Evolutionary conservation across 2,797 vertebrate species (phyloP).

Genomic region (Alexandromys oeconomus): DNA sequence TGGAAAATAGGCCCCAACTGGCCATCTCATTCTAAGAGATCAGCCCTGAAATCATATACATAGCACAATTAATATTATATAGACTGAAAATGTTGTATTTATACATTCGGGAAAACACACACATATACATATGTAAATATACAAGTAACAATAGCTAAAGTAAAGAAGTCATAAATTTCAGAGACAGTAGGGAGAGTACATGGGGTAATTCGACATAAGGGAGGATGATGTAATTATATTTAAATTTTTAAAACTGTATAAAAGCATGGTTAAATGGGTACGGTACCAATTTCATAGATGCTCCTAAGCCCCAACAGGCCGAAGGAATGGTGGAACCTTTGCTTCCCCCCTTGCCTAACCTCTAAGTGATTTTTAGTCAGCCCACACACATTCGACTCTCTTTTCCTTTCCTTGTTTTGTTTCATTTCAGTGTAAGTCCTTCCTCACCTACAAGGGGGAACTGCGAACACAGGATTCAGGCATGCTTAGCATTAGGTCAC

Average conservation of each 20-base stretch:
- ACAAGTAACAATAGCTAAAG: not conserved
- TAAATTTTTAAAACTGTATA: not conserved
- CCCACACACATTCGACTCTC: too few relatives aligned
- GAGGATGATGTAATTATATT: not conserved
- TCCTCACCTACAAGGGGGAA: not conserved
- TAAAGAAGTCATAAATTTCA: not conserved
- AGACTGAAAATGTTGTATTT: not conserved
- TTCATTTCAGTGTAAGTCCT: not conserved
- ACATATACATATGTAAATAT: not conserved
- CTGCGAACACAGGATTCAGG: too few relatives aligned
- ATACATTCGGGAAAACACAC: not conserved
- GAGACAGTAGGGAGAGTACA: not conserved
- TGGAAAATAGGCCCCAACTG: not conserved
- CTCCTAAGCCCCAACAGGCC: not conserved
- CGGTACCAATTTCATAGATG: accelerated
- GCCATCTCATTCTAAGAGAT: not conserved
- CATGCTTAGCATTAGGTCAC: not conserved
- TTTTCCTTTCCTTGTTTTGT: not conserved
- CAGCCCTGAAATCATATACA: not conserved
- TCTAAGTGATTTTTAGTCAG: not conserved
- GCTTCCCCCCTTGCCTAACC: not conserved
- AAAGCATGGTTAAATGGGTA: not conserved
- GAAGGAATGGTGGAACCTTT: too few relatives aligned
- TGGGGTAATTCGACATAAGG: not conserved
- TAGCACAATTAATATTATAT: not conserved